phyloP scores from a whole-genome alignment of 2,797 vertebrate species.

The Anomalospiza imberbis region DNA sequence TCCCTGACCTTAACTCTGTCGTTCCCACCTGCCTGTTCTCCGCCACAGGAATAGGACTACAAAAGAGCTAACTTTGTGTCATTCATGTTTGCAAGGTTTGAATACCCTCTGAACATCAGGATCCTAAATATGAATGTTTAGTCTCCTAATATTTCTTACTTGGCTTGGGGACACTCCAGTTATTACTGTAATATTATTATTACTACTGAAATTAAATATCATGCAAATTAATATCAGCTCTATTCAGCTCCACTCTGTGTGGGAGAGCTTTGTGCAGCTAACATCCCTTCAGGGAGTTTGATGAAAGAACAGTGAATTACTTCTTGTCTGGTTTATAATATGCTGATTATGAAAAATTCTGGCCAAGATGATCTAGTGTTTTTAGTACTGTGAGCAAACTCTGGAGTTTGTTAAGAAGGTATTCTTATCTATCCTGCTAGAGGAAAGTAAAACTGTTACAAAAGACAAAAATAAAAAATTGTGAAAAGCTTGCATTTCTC shows the following conservation, averaged over 20 bases:
- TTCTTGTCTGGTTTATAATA: slow-evolving; percentile 44
- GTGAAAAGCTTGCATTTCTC: neutral
- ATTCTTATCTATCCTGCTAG: neutral
- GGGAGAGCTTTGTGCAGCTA: slow-evolving; percentile 27
- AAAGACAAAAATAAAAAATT: neutral
- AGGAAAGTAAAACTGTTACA: neutral
- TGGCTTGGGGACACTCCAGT: neutral
- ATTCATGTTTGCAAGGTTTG: neutral
- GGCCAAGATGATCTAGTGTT: neutral
- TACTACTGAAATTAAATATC: slow-evolving; percentile 52
- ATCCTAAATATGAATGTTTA: neutral
- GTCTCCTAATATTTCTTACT: slow-evolving; percentile 5
- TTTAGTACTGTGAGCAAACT: neutral
- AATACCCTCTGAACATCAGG: neutral
- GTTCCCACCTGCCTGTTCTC: neutral
- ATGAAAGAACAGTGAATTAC: slow-evolving; percentile 48
- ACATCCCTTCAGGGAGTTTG: slow-evolving; percentile 32
- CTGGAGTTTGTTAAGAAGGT: neutral
- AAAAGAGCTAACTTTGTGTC: neutral
- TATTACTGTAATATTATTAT: slow-evolving; percentile 47
- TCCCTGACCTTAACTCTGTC: neutral
- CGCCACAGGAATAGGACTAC: neutral
- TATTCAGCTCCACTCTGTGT: neutral
- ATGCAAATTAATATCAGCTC: slow-evolving; percentile 23
- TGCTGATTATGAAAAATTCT: slow-evolving; percentile 48